Base-by-base conservation (phyloP, 1,140 invertebrate genomes). In the Brachystomella parvula region DNA sequence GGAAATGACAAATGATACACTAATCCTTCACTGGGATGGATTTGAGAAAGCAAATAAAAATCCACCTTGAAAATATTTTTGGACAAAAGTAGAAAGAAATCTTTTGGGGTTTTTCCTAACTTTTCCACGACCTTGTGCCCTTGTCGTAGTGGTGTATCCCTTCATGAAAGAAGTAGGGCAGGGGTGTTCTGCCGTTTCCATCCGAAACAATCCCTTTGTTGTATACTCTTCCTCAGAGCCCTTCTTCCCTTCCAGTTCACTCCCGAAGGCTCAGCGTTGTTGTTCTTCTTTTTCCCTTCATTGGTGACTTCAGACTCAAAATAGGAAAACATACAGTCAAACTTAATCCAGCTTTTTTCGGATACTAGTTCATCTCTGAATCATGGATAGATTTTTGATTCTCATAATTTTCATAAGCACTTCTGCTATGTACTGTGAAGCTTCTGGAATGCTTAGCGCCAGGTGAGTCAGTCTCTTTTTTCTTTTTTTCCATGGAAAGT, bases 111-210 rank as follows among this genome's bases (percentile, higher is more conserved):
- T 19, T 19, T 19, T 53, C 49, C 49, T n/a, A n/a, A 53, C 9
- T 12, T 17, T 24, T 24, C 49, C 12, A 53, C 49, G 49, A 53
- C 49, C 49, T 53, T 53, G 49, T 53, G 49, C 49, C 49, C 24
- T 53, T 53, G 49, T 24, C 49, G 12, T 53, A 6, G n/a, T n/a
- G n/a, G n/a, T n/a, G n/a, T n/a, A n/a, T 53, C 49, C 49, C 49
- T 44, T n/a, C n/a, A n/a, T n/a, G n/a, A n/a, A n/a, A 44, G 24
- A 53, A 53, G 49, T 53, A 53, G 49, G 49, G 21, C 49, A 53
- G 12, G 15, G 9, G 24, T 3, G 6, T 53, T 3, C 49, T 19
- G 12, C 6, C 9, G 24, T 6, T 53, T 26, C 24, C 49, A 6
- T 15, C 9, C 9, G 6, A 53, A 24, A 53, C 24, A 12, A 17